Base-by-base conservation (phyloP, 2,797 vertebrate genomes). In the Glyptemys insculpta region DNA sequence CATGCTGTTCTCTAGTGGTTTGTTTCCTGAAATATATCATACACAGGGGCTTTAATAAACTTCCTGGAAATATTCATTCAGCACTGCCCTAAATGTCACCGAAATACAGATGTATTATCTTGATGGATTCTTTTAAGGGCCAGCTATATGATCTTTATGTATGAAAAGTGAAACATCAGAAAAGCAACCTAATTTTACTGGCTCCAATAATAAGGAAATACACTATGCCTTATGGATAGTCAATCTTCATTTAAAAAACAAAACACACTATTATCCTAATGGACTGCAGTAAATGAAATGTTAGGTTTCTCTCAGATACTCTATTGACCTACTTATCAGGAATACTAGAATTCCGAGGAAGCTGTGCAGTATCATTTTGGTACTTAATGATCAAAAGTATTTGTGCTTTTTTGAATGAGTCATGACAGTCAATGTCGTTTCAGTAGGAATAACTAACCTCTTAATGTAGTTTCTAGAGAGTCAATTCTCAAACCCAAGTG, bases 61-160 rank as follows among this genome's bases (percentile, higher is more conserved):
- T 54, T 81, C 57, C 9, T 0, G 19, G 21, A 85, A 85, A 56
- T 76, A 37, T 57, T 37, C 74, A 7, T 83, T 90, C 6, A 76
- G 57, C 27, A 15, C 0, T 85, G 8, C 76, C 44, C 5, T 59
- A 50, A 18, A 68, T 68, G 31, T n/a, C 44, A 83, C 56, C n/a
- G 83, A 76, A 88, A 54, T 53, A 57, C 8, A 41, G 11, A 83
- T 29, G 3, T 52, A 23, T 12, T 88, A 3, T 27, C 34, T 3
- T 78, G 16, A 37, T 27, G 3, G 3, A 10, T 44, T 54, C 0
- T 83, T 5, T 37, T 87, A 83, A 68, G 79, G 14, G 14, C 2
- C 2, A 59, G 3, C 1, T 3, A 14, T 47, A 5, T 15, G 4
- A 79, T 88, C 81, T 4, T 52, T 1, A 31, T 29, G 12, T 7